Evolutionary conservation across 2,797 vertebrate species (phyloP).

Genomic region (Mormyrus proboscirostris): DNA sequence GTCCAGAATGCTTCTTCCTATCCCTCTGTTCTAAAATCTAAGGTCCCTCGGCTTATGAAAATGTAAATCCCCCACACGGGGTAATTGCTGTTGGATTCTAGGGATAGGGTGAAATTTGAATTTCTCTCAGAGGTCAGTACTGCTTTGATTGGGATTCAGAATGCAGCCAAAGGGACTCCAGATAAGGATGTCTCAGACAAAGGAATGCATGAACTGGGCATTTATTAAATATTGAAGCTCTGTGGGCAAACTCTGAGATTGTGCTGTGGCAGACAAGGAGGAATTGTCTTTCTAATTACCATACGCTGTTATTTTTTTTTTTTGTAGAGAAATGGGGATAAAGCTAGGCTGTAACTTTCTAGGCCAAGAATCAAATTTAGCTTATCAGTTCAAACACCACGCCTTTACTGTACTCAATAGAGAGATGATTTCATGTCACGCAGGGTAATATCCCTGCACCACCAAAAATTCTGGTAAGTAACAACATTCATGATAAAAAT

Average conservation of each 20-base stretch:
- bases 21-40: not conserved
- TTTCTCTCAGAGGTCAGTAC: slow-evolving; percentile 49
- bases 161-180: slow-evolving; percentile 41
- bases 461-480: not conserved
- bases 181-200: slow-evolving; percentile 48
- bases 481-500: not conserved
- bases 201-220: slow-evolving; percentile 28
- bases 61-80: slow-evolving; percentile 37
- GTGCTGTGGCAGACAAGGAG: not conserved
- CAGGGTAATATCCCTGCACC: not conserved
- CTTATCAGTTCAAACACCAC: not conserved
- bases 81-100: slow-evolving; percentile 57
- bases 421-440: not conserved
- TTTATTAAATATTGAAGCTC: slow-evolving; percentile 23
- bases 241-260: slow-evolving; percentile 1
- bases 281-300: slow-evolving; percentile 20
- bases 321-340: not conserved
- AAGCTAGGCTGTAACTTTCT: not conserved
- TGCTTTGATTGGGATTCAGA: slow-evolving; percentile 51
- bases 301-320: not conserved
- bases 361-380: not conserved
- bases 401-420: not conserved
- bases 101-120: slow-evolving; percentile 53
- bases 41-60: not conserved
- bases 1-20: not conserved